Conservation (phyloP, 2,888 invertebrate species). For the Hydroisotoma schaefferi region DNA sequence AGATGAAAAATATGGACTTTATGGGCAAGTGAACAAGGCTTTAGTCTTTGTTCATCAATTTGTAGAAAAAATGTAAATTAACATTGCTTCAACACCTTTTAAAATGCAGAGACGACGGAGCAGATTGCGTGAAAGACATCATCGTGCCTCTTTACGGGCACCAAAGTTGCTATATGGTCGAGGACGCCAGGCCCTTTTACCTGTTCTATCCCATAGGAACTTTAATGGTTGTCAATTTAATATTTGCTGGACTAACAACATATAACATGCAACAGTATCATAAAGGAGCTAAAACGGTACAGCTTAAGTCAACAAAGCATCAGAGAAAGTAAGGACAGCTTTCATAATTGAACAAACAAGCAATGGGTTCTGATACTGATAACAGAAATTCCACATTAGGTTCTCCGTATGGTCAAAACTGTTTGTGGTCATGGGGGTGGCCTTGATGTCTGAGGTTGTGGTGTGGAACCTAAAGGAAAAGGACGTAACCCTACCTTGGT, state of each 20-base stretch:
- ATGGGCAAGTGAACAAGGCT: slow-evolving; percentile 20
- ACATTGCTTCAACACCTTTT: background rate
- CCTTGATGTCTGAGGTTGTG: slow-evolving; percentile 38
- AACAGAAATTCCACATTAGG: slow-evolving; percentile 21
- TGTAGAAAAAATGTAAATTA: slow-evolving; percentile 2
- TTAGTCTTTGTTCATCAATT: background rate
- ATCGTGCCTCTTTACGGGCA: slow-evolving; percentile 42
- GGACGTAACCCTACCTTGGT: slow-evolving; percentile 35
- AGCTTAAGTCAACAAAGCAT: slow-evolving; percentile 15
- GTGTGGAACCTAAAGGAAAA: slow-evolving; percentile 29
- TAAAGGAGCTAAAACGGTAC: slow-evolving; percentile 28
- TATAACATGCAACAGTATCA: slow-evolving; percentile 34
- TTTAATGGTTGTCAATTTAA: slow-evolving; percentile 31
- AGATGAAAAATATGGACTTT: slow-evolving; percentile 32
- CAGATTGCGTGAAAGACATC: slow-evolving; percentile 28
- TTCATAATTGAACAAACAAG: background rate
- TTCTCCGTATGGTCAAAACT: slow-evolving; percentile 42
- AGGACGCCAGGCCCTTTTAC: slow-evolving; percentile 36
- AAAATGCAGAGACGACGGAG: slow-evolving; percentile 32
- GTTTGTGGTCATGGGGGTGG: slow-evolving; percentile 44
- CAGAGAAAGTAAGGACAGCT: slow-evolving; percentile 15
- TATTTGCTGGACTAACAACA: slow-evolving; percentile 31
- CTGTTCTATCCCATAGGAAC: slow-evolving; percentile 43
- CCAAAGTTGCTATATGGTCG: slow-evolving; percentile 34
- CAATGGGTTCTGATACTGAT: too few relatives aligned